Conservation (phyloP, 2,888 invertebrate species). For the Aproaerema taeniolella region DNA sequence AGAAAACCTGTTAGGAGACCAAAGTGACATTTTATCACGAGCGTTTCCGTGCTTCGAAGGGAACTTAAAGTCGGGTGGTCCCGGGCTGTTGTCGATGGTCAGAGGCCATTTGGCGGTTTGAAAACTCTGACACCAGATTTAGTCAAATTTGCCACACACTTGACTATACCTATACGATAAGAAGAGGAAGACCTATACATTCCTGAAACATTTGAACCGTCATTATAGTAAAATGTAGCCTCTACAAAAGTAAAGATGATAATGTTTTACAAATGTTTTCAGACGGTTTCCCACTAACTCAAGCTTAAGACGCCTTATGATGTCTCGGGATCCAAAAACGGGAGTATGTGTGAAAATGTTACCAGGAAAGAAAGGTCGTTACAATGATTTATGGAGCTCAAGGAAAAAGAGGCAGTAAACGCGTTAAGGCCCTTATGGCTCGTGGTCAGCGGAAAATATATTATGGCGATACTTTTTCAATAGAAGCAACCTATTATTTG, state of each 20-base stretch:
- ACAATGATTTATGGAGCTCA: constrained; percentile 59
- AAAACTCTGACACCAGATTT: background rate
- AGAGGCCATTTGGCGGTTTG: background rate
- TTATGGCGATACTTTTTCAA: constrained; percentile 29
- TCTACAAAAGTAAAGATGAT: background rate
- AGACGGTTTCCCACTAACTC: constrained; percentile 1
- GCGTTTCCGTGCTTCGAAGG: too few species aligned
- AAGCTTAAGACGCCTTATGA: background rate
- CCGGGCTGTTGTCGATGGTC: too few species aligned
- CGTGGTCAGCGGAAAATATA: constrained; percentile 39
- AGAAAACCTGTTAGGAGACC: too few species aligned
- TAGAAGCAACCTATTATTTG: too few species aligned
- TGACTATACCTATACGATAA: too few species aligned
- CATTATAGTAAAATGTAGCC: too few species aligned
- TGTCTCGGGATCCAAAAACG: constrained; percentile 27
- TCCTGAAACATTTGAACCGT: too few species aligned
- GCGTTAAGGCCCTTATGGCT: constrained; percentile 38
- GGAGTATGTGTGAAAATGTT: constrained; percentile 60
- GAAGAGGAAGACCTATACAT: too few species aligned
- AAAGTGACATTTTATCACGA: too few species aligned
- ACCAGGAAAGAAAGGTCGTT: constrained; percentile 51
- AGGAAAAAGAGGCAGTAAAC: constrained; percentile 49
- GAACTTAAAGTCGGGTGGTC: too few species aligned
- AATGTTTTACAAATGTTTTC: constrained; percentile 5
- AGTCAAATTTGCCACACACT: too few species aligned